Base-by-base conservation (phyloP, 2,113 vertebrate species). In the Amblyornis subalaris region DNA sequence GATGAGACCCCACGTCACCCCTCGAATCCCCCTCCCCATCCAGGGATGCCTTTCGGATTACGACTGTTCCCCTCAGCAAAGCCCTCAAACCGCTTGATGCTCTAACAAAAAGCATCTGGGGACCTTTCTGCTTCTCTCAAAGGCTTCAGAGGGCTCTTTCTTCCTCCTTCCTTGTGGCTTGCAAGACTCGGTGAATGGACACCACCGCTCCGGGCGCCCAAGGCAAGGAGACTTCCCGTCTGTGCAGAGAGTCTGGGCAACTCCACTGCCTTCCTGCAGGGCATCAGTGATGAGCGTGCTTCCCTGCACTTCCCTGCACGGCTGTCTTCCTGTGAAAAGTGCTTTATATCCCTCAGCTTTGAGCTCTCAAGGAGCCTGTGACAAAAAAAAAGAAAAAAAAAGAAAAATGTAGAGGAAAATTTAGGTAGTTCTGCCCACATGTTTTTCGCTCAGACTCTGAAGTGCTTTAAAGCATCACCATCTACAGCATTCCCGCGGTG, bases 111-210 rank as follows among this genome's bases (percentile, higher is more conserved):
- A 85, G 36, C 78, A 69, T 69, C 54, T n/a, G 54, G 12, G 5
- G 19, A 45, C 62, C 17, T 88, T 76, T 47, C 75, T 77, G 85
- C 6, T 64, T 24, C 42, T 23, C 42, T 33, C 54, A 47, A 85
- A 94, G 54, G 29, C 90, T 94, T 90, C 90, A 88, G 88, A 93
- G 8, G 29, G 67, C 75, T 93, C 74, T 96, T 90, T 95, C 88
- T 96, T 28, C n/a, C 71, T 85, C 64, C n/a, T 67, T 72, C 48
- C 67, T 85, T 65, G 40, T 79, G 72, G 40, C 81, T 93, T 57
- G 70, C 31, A 25, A 94, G 76, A 21, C 84, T 86, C 76, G 2
- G 35, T 35, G 83, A 87, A 88, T 64, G 94, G 85, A 62, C 71
- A 85, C 44, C 75, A 55, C 29, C 1, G 6, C 88, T 83, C 42